Base-by-base conservation (phyloP, 2,797 vertebrate species). In the Ctenosaura bakeri region DNA sequence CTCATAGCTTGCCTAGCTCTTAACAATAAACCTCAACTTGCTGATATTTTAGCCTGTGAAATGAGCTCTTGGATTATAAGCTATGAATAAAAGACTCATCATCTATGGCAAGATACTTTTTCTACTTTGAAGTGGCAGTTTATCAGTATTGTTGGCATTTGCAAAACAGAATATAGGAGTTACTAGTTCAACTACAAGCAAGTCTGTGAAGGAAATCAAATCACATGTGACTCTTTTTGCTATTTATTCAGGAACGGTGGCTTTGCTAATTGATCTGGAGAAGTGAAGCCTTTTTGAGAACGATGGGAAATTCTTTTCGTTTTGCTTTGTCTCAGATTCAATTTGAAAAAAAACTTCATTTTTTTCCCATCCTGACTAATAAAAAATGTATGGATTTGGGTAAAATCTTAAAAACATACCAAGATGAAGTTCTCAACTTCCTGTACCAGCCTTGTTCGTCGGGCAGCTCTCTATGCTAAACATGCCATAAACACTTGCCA, bases 101-200 rank as follows among this genome's bases (percentile, higher is more conserved):
- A 50, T 69, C 46, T 38, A 46, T 54, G 42, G 62, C n/a, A 66
- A 50, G 77, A 66, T 14, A 20, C n/a, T 4, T 16, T 52, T 32
- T 69, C 59, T 78, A 38, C 82, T 89, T 85, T 78, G n/a, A 89
- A 89, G 82, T 38, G n/a, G 56, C 46, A 24, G 32, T 86, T 73
- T 86, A 86, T 46, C 74, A 26, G 35, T 50, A 14, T 32, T 1
- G 9, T 35, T 74, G 29, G 64, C n/a, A 62, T 64, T 73, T 20
- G 26, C 71, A 64, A 46, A 59, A 69, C 26, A 26, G 66, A 38
- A 35, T 73, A 56, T 52, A 20, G 35, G 24, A 38, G 50, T 82
- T 38, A 56, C 54, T 54, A 71, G 50, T 12, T 88, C 32, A 82
- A 62, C 2, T 59, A 52, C 35, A 79, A 29, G 24, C 42, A 35